These are phyloP conservation scores for Ophonus ardosiacus DNA, from an alignment of 2,888 invertebrate genomes.

Conservation along the genomic window DNA sequence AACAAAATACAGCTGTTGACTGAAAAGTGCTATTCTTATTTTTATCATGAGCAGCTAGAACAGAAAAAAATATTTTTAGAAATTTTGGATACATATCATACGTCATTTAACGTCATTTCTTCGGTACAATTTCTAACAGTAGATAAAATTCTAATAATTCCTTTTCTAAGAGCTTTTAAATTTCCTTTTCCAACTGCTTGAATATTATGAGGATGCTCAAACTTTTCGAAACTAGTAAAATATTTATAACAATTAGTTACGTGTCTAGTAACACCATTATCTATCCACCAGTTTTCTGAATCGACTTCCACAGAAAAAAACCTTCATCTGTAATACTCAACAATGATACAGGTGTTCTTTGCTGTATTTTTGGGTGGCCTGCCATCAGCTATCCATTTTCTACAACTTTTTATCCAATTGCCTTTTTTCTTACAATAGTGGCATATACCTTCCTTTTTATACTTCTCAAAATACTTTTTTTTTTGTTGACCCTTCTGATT, in stretches of 20 bases:
- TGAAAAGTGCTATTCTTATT: too few species aligned
- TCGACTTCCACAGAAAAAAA: too few species aligned
- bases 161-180: constrained; percentile 65
- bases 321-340: too few species aligned
- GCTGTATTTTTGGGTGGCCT: constrained; percentile 9
- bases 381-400: constrained; percentile 66
- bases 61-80: too few species aligned
- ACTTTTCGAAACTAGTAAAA: constrained; percentile 65
- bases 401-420: constrained; percentile 64
- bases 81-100: too few species aligned
- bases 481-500: too few species aligned
- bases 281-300: constrained; percentile 3
- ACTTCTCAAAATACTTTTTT: too few species aligned
- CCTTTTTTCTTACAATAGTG: constrained; percentile 66
- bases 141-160: constrained; percentile 61
- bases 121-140: too few species aligned
- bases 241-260: constrained; percentile 54
- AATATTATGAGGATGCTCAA: constrained; percentile 63
- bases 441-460: constrained; percentile 32
- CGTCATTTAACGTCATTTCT: too few species aligned
- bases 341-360: not conserved
- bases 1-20: too few species aligned
- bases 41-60: too few species aligned
- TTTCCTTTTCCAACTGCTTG: constrained; percentile 67
- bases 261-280: constrained; percentile 31